Percentiles rank a stretch among this genome's conserved stretches.
Evolutionary conservation across 2,888 invertebrate species (phyloP).

Genomic region (Eustalomyia histrio): DNA sequence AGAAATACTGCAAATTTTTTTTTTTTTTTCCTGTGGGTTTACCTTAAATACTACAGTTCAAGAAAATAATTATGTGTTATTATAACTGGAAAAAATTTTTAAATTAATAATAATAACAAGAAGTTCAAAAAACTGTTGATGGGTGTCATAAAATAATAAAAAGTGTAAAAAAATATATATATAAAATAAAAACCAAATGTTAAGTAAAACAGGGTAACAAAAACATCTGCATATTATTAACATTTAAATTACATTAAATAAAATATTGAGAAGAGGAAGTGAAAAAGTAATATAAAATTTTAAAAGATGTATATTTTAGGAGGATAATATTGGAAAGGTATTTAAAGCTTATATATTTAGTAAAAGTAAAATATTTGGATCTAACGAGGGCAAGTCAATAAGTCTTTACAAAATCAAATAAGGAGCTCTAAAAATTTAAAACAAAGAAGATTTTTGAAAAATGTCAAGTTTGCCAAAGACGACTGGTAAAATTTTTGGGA

Average conservation of each 20-base stretch:
- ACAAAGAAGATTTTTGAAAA: too few relatives aligned
- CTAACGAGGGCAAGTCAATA: too few relatives aligned
- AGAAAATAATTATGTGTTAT: not conserved
- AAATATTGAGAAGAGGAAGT: not conserved
- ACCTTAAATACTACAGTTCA: not conserved
- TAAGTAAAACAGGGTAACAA: not conserved
- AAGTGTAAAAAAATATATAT: conserved; percentile 30
- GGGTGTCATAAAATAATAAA: conserved; percentile 39
- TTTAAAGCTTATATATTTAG: too few relatives aligned
- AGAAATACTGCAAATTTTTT: not conserved
- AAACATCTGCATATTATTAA: not conserved
- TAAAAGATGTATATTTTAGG: too few relatives aligned
- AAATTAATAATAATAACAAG: conserved; percentile 22
- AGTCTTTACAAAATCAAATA: too few relatives aligned
- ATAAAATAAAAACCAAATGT: not conserved
- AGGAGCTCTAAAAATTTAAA: too few relatives aligned
- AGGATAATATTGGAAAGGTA: too few relatives aligned
- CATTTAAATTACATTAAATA: not conserved
- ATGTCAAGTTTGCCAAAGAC: too few relatives aligned
- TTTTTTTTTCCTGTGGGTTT: not conserved
- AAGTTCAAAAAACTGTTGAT: conserved; percentile 30
- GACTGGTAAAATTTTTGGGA: too few relatives aligned
- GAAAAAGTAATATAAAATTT: too few relatives aligned
- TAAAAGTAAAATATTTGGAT: too few relatives aligned
- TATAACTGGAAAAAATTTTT: not conserved